Conservation (phyloP, 2,797 vertebrate genomes). For the Sebastes itinus region DNA sequence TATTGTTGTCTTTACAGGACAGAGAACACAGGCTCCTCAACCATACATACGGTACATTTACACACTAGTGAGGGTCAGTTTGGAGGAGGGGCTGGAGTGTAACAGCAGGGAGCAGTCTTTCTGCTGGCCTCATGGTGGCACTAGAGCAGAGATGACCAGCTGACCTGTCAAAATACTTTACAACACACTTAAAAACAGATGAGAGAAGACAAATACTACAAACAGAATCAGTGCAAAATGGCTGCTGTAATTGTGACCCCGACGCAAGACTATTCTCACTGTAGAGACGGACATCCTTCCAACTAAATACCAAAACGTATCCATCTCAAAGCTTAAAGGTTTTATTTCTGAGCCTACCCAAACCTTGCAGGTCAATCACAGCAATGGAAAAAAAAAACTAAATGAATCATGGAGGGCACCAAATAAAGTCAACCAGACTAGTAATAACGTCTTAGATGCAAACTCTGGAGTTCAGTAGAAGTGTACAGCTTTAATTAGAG, state of each 20-base stretch:
- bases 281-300: not conserved
- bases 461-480: not conserved
- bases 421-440: not conserved
- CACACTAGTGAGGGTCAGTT: constrained; percentile 36
- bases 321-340: not conserved
- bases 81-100: constrained; percentile 30
- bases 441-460: not conserved
- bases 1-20: constrained; percentile 62
- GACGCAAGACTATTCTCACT: not conserved
- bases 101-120: constrained; percentile 30
- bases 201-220: constrained; percentile 11
- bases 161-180: constrained; percentile 32
- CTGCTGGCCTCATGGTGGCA: constrained; percentile 44
- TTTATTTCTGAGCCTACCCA: not conserved
- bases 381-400: not conserved
- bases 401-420: not conserved
- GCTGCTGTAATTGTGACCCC: not conserved
- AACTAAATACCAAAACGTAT: not conserved
- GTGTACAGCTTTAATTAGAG: not conserved
- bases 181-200: constrained; percentile 24
- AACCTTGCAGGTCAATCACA: not conserved
- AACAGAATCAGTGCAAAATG: constrained; percentile 41
- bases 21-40: constrained; percentile 38
- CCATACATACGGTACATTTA: constrained; percentile 44
- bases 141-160: constrained; percentile 36